phyloP scores from a whole-genome alignment of 2,888 invertebrate species.

The Cartodere bifasciata region DNA sequence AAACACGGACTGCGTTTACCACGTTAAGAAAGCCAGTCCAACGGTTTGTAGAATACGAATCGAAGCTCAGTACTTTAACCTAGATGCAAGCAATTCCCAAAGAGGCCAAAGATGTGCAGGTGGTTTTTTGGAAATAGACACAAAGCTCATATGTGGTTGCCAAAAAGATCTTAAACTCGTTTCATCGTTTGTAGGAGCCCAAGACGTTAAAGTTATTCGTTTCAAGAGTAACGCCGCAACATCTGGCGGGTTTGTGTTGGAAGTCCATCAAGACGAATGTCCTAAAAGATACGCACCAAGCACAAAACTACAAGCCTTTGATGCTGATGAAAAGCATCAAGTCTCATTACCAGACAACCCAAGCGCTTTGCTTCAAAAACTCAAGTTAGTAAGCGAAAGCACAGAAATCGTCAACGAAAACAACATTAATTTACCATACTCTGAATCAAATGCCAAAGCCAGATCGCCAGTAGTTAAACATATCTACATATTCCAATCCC shows the following conservation, averaged over 20 bases:
- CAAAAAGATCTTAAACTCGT: constrained; percentile 34
- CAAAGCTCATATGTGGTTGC: constrained; percentile 45
- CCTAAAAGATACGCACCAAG: constrained; percentile 26
- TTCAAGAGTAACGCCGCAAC: constrained; percentile 35
- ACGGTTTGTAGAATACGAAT: constrained; percentile 41
- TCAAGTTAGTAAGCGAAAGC: constrained; percentile 20
- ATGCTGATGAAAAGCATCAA: constrained; percentile 20
- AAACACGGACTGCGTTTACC: constrained; percentile 38
- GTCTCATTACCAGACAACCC: constrained; percentile 18
- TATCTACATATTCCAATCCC: too few relatives aligned
- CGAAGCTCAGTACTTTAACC: constrained; percentile 41
- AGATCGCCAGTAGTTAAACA: too few relatives aligned
- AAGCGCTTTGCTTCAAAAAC: constrained; percentile 14
- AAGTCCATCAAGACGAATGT: constrained; percentile 44
- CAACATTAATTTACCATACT: too few relatives aligned
- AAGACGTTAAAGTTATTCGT: constrained; percentile 33
- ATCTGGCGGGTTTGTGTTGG: constrained; percentile 40
- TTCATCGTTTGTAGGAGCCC: constrained; percentile 29
- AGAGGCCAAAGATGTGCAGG: constrained; percentile 32
- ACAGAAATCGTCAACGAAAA: constrained; percentile 16
- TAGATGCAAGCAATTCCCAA: constrained; percentile 31
- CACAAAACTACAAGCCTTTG: constrained; percentile 11
- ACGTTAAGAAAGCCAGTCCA: constrained; percentile 36
- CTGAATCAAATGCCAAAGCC: too few relatives aligned
- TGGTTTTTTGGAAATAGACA: constrained; percentile 44